Base-by-base conservation (phyloP, 2,113 vertebrate genomes). In the Ceyx margarethae region DNA sequence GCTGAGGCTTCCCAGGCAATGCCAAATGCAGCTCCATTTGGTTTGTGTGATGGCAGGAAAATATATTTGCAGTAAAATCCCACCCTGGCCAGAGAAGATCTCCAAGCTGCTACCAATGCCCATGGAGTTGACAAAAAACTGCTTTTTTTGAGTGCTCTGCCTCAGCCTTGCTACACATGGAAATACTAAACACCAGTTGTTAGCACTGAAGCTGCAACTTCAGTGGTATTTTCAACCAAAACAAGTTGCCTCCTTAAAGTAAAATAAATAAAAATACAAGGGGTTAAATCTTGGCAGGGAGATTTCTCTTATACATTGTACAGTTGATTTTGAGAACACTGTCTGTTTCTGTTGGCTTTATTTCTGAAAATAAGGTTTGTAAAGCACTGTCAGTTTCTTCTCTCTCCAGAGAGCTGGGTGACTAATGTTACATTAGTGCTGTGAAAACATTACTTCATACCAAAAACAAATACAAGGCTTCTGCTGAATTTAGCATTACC, bases 361-460 rank as follows among this genome's bases (percentile, higher is more conserved):
- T 60, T 83, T 83, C 90, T 78, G 81, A 93, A 90, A 84, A 72
- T 33, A 35, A 68, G 69, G 61, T 85, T 9, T 94, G 67, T 14
- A 80, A 56, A 74, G 80, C 73, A 23, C 75, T n/a, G 83, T 68
- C 81, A 81, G 81, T 45, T 50, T 66, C 78, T 89, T 58, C 77
- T 74, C 82, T 40, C 87, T 75, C 43, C 71, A 60, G 78, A 61
- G 85, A 67, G 61, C 79, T 92, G 85, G 35, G 37, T 3, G 80
- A 71, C 56, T 83, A 82, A 10, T 28, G 13, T 28, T 56, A 60
- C 42, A 19, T 35, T 48, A 82, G 72, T 37, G 64, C 83, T 92
- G 77, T 37, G 77, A 83, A 94, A 93, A 93, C 89, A 91, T 43
- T 40, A 85, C 88, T 64, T 75, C 94, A 78, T 86, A 86, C 56